Evolutionary conservation across 2,113 vertebrate genomes (phyloP), one percentile per base, ranked within the genome.

Genomic region (Protobothrops mucrosquamatus): DNA sequence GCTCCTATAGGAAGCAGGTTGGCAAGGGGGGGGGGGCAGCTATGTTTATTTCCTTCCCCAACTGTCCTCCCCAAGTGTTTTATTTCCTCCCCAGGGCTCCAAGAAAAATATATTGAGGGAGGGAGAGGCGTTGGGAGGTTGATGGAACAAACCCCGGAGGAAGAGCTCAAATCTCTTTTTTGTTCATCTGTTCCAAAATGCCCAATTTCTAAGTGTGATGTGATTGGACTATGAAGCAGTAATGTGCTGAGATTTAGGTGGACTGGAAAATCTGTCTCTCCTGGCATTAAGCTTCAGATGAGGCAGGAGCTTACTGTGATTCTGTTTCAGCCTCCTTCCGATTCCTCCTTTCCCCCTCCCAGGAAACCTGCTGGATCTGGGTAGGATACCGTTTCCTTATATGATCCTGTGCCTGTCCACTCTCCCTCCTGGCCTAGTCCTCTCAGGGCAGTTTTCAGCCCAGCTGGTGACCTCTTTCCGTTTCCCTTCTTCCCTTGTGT

Each of bases 391-490:
- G 3, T 51, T 39, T 56, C 57, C 59, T 8, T 12, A 3, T 46
- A 15, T 3, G 1, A 2, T 64, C 39, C 48, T 51, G 3, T 3
- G 20, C 8, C 56, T 54, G 10, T 3, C 5, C 61, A 3, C 20
- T 24, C 15, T 43, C 51, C 23, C 14, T 51, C 12, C 4, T 39
- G 56, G 85, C 54, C 56, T n/a, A 29, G 34, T 7, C 46, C 93
- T 85, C 91, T 69, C 69, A 86, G 39, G 92, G 34, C 6, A 2
- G 1, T 26, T 91, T 61, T 52, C 61, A 86, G 56, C 94, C 8
- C 93, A 89, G 88, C 26, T 93, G 51, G 29, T 94, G 88, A 81
- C 74, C 34, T 74, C 61, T 39, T 93, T 85, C 24, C n/a, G 1
- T 89, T n/a, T 22, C 61, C 74, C 92, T 81, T 93, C 48, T 51